phyloP scores from a whole-genome alignment of 2,797 vertebrate species.

The Rhabdophis nuchalis region DNA sequence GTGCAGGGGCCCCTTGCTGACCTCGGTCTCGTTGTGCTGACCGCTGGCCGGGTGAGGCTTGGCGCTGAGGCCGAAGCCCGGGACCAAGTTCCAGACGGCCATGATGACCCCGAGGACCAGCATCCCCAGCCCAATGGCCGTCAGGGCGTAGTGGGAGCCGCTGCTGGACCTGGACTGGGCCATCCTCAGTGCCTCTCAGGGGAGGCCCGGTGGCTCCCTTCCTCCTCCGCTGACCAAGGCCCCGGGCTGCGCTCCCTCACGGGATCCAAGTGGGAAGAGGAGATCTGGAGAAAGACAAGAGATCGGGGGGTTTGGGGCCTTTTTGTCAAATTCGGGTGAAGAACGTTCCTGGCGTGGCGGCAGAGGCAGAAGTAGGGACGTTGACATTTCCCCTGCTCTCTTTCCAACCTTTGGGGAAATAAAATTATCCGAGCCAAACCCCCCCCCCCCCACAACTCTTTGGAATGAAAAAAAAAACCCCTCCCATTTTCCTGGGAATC shows the following conservation, averaged over 20 bases:
- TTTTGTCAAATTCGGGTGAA: rapidly evolving
- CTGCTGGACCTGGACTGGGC: conserved; percentile 75
- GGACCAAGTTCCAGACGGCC: conserved; percentile 93
- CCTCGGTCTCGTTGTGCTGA: conserved; percentile 62
- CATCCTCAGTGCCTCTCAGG: conserved; percentile 54
- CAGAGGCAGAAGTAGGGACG: not conserved
- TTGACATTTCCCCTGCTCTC: not conserved
- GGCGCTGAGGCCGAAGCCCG: conserved; percentile 51
- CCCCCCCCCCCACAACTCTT: not conserved
- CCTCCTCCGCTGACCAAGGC: not conserved
- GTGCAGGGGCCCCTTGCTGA: conserved; percentile 3
- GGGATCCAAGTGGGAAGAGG: rapidly evolving
- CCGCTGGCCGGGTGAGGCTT: conserved; percentile 51
- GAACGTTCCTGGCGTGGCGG: not conserved
- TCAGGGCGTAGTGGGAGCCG: conserved; percentile 89
- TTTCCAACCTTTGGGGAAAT: not conserved
- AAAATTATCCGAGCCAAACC: not conserved
- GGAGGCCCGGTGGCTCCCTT: rapidly evolving
- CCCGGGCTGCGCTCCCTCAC: not conserved
- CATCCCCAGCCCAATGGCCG: conserved; percentile 89
- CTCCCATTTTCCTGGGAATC: not conserved
- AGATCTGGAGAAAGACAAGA: conserved; percentile 14
- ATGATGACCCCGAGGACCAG: conserved; percentile 89
- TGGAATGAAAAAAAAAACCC: not conserved
- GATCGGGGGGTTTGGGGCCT: rapidly evolving